Percentiles rank a stretch among this genome's conserved stretches.
These are phyloP conservation scores for Agelastica alni DNA, from an alignment of 2,888 invertebrate species.

Conservation along the genomic window DNA sequence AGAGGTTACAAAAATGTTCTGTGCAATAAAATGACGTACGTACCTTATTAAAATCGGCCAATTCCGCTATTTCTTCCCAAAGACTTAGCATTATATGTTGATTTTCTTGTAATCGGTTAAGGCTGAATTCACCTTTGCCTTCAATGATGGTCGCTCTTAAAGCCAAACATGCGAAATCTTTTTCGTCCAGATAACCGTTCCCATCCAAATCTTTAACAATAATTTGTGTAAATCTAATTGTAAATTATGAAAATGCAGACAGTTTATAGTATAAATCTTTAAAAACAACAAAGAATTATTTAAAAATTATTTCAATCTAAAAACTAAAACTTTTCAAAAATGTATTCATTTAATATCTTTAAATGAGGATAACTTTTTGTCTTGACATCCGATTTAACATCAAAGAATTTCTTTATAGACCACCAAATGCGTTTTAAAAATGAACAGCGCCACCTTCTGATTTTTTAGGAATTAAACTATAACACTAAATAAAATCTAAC, in stretches of 20 bases:
- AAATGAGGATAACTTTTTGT: too few relatives aligned
- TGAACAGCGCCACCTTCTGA: too few relatives aligned
- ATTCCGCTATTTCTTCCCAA: slow-evolving; percentile 84
- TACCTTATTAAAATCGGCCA: slow-evolving; percentile 87
- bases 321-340: background rate
- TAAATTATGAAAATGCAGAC: background rate
- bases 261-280: background rate
- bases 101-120: slow-evolving; percentile 73
- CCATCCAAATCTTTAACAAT: slow-evolving; percentile 76
- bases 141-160: slow-evolving; percentile 80
- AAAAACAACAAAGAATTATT: background rate
- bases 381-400: too few relatives aligned
- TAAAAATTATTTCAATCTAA: background rate
- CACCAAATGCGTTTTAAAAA: too few relatives aligned
- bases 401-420: too few relatives aligned
- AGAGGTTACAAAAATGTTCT: slow-evolving; percentile 5
- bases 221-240: slow-evolving; percentile 3
- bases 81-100: slow-evolving; percentile 81
- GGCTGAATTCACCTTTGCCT: slow-evolving; percentile 80
- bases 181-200: slow-evolving; percentile 80
- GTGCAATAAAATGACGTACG: background rate
- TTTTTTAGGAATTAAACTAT: too few relatives aligned
- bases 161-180: slow-evolving; percentile 83
- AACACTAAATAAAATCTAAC: too few relatives aligned
- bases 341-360: too few relatives aligned